Percentiles rank a stretch among this genome's conserved stretches.
phyloP scores from a whole-genome alignment of 2,888 invertebrate species.

The Noctua janthe region DNA sequence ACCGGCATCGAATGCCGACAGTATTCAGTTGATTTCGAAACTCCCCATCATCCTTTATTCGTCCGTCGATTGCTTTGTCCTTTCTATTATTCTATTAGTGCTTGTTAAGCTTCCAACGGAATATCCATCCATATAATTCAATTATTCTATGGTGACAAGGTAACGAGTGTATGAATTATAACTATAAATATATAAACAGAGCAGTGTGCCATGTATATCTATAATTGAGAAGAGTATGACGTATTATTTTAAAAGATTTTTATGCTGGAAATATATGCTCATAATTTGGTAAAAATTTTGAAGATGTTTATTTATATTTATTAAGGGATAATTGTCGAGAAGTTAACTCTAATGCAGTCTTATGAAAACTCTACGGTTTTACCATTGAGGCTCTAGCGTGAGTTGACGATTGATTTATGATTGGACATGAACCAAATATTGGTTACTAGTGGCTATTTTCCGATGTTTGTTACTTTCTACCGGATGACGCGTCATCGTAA shows the following conservation, averaged over 20 bases:
- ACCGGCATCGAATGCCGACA: conserved; percentile 82
- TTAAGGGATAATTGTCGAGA: conserved; percentile 84
- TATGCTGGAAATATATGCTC: conserved; percentile 89
- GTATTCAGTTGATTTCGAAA: conserved; percentile 70
- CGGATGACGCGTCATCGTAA: conserved; percentile 8
- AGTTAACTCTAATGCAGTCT: conserved; percentile 79
- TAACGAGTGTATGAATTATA: conserved; percentile 82
- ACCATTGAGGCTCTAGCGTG: conserved; percentile 60
- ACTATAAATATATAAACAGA: conserved; percentile 85
- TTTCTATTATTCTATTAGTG: conserved; percentile 78
- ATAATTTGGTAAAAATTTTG: conserved; percentile 89
- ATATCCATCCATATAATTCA: conserved; percentile 90
- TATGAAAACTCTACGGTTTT: conserved; percentile 80
- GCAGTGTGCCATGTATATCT: conserved; percentile 90
- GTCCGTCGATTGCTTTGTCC: conserved; percentile 68
- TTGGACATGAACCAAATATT: not conserved
- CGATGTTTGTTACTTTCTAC: conserved; percentile 28
- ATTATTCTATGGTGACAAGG: conserved; percentile 90
- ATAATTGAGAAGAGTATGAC: conserved; percentile 85
- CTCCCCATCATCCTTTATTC: conserved; percentile 48
- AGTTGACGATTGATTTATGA: conserved; percentile 52
- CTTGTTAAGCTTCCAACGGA: conserved; percentile 88
- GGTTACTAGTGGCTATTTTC: conserved; percentile 36
- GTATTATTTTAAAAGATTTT: conserved; percentile 87
- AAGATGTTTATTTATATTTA: conserved; percentile 89